Conservation (phyloP, 2,113 vertebrate species). For the Neomonachus schauinslandi region DNA sequence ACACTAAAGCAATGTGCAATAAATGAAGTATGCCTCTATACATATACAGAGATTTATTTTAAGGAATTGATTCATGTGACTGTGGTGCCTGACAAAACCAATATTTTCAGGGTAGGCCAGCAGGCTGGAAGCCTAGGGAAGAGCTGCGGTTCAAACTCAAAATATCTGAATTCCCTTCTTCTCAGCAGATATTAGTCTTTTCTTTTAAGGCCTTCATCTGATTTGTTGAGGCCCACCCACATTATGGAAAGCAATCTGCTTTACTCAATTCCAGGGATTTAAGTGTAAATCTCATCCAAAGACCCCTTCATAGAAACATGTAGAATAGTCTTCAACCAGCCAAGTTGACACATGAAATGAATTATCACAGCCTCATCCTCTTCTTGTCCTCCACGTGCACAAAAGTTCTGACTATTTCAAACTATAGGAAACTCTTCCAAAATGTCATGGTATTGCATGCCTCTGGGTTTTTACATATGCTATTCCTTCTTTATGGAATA, state of each 20-base stretch:
- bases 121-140: background rate
- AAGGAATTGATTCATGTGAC: background rate
- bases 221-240: background rate
- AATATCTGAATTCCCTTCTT: background rate
- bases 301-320: background rate
- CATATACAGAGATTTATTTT: background rate
- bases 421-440: background rate
- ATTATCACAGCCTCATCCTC: background rate
- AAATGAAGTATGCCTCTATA: background rate
- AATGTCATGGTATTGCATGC: background rate
- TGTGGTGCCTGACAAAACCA: background rate
- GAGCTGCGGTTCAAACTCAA: background rate
- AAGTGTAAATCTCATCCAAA: slow-evolving; percentile 18
- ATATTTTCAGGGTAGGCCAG: background rate
- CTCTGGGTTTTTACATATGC: background rate
- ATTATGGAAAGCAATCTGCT: background rate
- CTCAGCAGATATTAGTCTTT: background rate
- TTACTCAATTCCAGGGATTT: background rate
- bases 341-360: slow-evolving; percentile 12
- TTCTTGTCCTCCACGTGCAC: background rate
- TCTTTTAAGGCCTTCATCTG: background rate
- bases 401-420: slow-evolving; percentile 24
- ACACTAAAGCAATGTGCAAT: background rate
- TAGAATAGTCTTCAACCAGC: background rate
- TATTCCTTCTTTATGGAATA: slow-evolving; percentile 9